These are phyloP conservation scores for Caenorhabditis plicata DNA, from an alignment of 2,888 invertebrate genomes.

Conservation along the genomic window DNA sequence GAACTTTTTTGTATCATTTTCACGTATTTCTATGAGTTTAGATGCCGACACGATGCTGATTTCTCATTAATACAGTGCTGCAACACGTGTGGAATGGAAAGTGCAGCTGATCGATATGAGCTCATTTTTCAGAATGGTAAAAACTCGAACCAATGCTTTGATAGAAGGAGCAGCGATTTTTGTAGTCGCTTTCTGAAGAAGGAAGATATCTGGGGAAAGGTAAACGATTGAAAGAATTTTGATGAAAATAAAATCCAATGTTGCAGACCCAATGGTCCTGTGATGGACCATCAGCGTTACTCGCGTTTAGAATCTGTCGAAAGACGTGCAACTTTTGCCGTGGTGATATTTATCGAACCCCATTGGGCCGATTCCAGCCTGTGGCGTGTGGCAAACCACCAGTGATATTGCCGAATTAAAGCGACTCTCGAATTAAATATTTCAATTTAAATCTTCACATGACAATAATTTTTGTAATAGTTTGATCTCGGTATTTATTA, in stretches of 20 bases:
- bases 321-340: slow-evolving; percentile 59
- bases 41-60: slow-evolving; percentile 48
- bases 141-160: slow-evolving; percentile 52
- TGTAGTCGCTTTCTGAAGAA: slow-evolving; percentile 52
- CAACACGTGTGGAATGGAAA: slow-evolving; percentile 53
- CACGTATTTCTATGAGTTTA: slow-evolving; percentile 11
- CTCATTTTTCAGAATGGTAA: slow-evolving; percentile 52
- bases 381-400: slow-evolving; percentile 34
- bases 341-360: slow-evolving; percentile 49
- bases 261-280: slow-evolving; percentile 52
- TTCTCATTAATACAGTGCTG: slow-evolving; percentile 61
- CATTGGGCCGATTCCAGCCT: slow-evolving; percentile 34
- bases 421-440: neutral
- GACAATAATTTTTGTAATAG: neutral
- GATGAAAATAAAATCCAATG: neutral
- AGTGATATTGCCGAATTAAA: slow-evolving; percentile 25
- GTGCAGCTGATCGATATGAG: slow-evolving; percentile 49
- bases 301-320: slow-evolving; percentile 59
- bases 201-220: slow-evolving; percentile 48
- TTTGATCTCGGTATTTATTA: too few relatives aligned
- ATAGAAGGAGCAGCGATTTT: slow-evolving; percentile 52
- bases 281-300: slow-evolving; percentile 49
- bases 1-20: neutral
- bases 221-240: neutral
- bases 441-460: neutral